phyloP scores from a whole-genome alignment of 2,888 invertebrate genomes.

The Chouioia cunea region DNA sequence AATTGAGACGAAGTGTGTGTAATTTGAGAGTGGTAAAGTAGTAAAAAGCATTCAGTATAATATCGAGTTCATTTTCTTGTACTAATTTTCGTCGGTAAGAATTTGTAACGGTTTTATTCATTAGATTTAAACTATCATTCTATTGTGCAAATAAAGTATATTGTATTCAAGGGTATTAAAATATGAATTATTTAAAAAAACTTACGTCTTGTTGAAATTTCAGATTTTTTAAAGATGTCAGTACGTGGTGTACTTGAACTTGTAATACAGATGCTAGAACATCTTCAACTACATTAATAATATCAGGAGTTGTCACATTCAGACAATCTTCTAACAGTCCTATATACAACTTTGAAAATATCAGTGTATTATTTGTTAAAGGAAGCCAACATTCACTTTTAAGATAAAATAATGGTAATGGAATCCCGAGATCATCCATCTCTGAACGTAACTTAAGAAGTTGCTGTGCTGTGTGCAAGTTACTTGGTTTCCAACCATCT shows the following conservation, averaged over 20 bases:
- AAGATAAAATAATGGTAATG: slow-evolving; percentile 56
- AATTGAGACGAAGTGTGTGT: no score
- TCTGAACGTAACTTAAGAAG: slow-evolving; percentile 59
- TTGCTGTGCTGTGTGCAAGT: slow-evolving; percentile 76
- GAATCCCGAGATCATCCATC: slow-evolving; percentile 62
- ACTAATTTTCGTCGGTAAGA: no score
- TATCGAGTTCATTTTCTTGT: no score
- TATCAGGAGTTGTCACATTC: slow-evolving; percentile 80
- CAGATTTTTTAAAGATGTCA: slow-evolving; percentile 71
- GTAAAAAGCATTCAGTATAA: no score
- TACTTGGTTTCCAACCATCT: slow-evolving; percentile 88
- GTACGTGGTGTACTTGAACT: slow-evolving; percentile 78
- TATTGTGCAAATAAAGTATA: no score
- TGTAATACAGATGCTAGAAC: slow-evolving; percentile 81
- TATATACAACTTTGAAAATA: slow-evolving; percentile 83
- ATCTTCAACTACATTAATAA: slow-evolving; percentile 80
- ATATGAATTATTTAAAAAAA: slow-evolving; percentile 13
- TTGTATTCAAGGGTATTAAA: background rate
- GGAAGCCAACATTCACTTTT: slow-evolving; percentile 79
- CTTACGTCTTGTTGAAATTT: slow-evolving; percentile 72
- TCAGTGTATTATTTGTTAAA: slow-evolving; percentile 83
- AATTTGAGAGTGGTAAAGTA: no score
- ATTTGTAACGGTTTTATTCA: slow-evolving; percentile 63
- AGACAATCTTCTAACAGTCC: slow-evolving; percentile 83
- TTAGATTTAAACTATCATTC: slow-evolving; percentile 14